Base-by-base conservation (phyloP, 1,140 invertebrate genomes). In the Zaprionus nigranus region DNA sequence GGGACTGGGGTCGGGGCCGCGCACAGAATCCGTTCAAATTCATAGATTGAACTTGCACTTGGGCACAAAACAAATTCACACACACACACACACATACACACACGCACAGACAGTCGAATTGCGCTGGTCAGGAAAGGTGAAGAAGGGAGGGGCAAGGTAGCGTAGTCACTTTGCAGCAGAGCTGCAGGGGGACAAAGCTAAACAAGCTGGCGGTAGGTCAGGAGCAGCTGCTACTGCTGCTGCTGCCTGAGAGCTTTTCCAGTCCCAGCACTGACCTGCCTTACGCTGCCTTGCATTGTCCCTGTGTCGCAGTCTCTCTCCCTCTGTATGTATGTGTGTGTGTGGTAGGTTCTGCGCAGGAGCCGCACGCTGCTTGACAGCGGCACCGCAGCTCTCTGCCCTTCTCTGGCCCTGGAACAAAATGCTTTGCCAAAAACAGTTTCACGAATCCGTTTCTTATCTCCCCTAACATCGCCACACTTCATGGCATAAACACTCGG, bases 21-120 rank as follows among this genome's bases (percentile, higher is more conserved):
- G 78, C 51, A 75, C 84, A 90, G 84, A 81, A 88, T 90, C 81
- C 85, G 74, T 81, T 75, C 61, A 88, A 90, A 85, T 84, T 90
- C 80, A 90, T 81, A 90, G 85, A 88, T 88, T 88, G 84, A 88
- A 88, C 84, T 88, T 88, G 84, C 84, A 88, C 84, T 88, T 88
- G 84, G 84, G 74, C 83, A 75, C 81, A 73, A 72, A 86, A 86
- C 68, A 79, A 75, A 72, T 61, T 20, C 54, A 64, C 66, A 70
- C 49, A 74, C 38, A 38, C 30, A 49, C 13, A 74, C 63, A 77
- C 43, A 72, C n/a, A 66, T 22, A 74, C 46, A 61, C 49, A 60
- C 51, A 61, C 38, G 36, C 49, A 66, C 53, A 70, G 49, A 60
- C 65, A 78, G 51, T 34, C 63, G 57, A 38, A 60, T 63, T 67